Evolutionary conservation across 2,888 invertebrate species (phyloP).

Genomic region (Zonitis immaculata): DNA sequence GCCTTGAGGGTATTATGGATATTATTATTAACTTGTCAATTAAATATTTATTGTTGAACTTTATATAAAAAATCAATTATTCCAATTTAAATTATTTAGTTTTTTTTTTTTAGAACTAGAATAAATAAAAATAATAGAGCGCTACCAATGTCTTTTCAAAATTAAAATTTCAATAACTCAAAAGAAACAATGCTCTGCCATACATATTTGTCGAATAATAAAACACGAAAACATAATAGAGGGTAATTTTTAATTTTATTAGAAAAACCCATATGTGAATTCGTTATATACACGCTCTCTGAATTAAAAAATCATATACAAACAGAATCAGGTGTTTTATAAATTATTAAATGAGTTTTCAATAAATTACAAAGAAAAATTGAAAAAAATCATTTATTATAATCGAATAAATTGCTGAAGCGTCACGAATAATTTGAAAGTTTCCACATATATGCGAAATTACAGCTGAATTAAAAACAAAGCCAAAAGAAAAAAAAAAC

Average conservation of each 20-base stretch:
- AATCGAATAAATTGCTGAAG: not conserved
- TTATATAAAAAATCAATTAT: not conserved
- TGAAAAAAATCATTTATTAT: no score
- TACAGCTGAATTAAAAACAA: no score
- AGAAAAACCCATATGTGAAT: conserved; percentile 32
- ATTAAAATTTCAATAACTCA: no score
- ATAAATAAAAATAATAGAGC: no score
- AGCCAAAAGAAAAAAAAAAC: not conserved
- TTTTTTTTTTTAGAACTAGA: no score
- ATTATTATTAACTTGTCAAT: conserved; percentile 23
- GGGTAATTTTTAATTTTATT: conserved; percentile 33
- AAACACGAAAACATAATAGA: conserved; percentile 20
- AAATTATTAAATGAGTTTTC: no score
- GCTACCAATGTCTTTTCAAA: no score
- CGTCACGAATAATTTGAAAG: not conserved
- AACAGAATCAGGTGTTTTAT: no score
- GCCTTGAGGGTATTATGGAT: conserved; percentile 7
- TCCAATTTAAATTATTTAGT: conserved; percentile 8
- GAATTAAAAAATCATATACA: no score
- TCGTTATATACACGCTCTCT: conserved; percentile 29
- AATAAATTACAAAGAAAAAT: no score
- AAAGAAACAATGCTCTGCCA: no score
- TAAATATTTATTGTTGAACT: conserved; percentile 4
- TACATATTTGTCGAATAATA: no score
- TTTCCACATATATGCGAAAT: not conserved